Evolutionary conservation across 2,888 invertebrate species (phyloP).

Genomic region (Lasioglossum oenotherae): DNA sequence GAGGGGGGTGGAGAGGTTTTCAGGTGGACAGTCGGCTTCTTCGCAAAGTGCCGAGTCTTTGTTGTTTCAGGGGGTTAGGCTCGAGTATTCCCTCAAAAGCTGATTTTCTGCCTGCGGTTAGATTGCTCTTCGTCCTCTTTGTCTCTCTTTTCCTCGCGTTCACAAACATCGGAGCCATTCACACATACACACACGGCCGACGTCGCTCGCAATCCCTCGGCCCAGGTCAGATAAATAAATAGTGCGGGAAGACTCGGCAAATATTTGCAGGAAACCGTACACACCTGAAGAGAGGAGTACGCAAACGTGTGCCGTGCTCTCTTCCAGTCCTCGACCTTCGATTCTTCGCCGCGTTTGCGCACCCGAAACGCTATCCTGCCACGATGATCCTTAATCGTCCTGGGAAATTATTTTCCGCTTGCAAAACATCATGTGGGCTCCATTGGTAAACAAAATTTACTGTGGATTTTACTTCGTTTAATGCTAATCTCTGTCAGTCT

Average conservation of each 20-base stretch:
- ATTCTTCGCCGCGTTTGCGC: constrained; percentile 23
- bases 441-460: neutral
- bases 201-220: constrained; percentile 64
- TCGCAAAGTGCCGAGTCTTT: constrained; percentile 47
- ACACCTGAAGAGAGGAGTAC: constrained; percentile 61
- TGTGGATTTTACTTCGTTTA: neutral
- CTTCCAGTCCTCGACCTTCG: constrained; percentile 50
- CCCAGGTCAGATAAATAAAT: constrained; percentile 75
- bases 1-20: neutral
- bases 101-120: constrained; percentile 62
- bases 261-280: constrained; percentile 68
- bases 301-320: constrained; percentile 37
- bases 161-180: constrained; percentile 44
- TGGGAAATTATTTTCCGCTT: neutral
- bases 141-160: constrained; percentile 35
- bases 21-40: constrained; percentile 40
- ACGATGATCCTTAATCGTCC: neutral
- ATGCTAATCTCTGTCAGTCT: neutral
- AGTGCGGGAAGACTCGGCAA: constrained; percentile 72
- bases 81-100: constrained; percentile 52
- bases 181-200: constrained; percentile 20
- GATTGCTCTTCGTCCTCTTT: constrained; percentile 39
- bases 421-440: neutral
- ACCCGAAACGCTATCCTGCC: neutral
- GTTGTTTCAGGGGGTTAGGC: constrained; percentile 64